Evolutionary conservation across 1,140 invertebrate species (phyloP), one percentile per base, ranked within the genome.

Genomic region (Drosophila nigromelanica): DNA sequence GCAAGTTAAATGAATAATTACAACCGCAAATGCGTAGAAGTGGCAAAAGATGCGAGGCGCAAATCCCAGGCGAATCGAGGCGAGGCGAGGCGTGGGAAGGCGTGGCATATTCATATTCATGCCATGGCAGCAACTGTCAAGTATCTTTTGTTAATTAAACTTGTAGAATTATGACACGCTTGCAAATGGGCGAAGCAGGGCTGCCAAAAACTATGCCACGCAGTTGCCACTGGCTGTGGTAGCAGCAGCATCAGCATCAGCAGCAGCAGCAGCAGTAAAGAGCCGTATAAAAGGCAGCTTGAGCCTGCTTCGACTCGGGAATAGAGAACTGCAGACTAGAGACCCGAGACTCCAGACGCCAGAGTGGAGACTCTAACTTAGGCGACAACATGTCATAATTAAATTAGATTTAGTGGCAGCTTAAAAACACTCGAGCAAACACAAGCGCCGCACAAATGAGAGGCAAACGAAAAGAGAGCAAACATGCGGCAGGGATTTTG

Each of bases 121-220:
- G 73, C 68, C 76, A 48, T 58, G 80, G 61, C 80, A 83, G 80
- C 61, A 87, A 87, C 78, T 86, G 82, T 86, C 82, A 89, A 86
- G 83, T 82, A 87, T 87, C 83, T 89, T 89, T 89, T 83, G 83
- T 89, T 89, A 89, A 89, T 89, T 89, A 89, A 89, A 89, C 83
- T 89, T 89, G 79, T 89, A 78, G 80, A 89, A 89, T 89, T 89
- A 89, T 89, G 80, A 83, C 83, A 89, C 82, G 83, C 69, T 62
- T 60, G 48, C 48, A 51, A 61, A 71, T 43, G 42, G 55, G 55
- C 64, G 80, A 80, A 60, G 52, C 56, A 51, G 37, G 27, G 56
- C 63, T 54, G 60, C 60, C 67, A 55, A 75, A 80, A 86, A 85
- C 80, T 86, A 85, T 85, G 80, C 73, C 80, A 79, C 55, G 54